Conservation (phyloP, 2,888 invertebrate genomes). For the Caenorhabditis macrosperma region DNA sequence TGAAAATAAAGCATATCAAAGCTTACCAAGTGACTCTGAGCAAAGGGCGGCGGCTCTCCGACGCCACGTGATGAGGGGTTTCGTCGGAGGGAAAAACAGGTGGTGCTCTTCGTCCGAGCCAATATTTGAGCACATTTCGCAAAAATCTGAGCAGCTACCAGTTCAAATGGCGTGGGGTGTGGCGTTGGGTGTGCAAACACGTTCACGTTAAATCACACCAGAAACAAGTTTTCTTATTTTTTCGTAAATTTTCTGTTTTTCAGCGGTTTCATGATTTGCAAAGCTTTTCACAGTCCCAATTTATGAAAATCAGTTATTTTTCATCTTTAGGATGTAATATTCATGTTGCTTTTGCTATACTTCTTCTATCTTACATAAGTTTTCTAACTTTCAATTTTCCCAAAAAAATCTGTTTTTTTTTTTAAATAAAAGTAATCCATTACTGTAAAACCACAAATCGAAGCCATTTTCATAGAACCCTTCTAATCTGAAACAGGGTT, state of each 20-base stretch:
- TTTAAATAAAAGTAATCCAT: too few species aligned
- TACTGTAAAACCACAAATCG: too few species aligned
- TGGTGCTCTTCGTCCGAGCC: constrained; percentile 25
- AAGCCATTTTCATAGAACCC: too few species aligned
- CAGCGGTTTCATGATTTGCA: not conserved
- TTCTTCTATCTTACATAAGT: too few species aligned
- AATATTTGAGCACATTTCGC: constrained; percentile 29
- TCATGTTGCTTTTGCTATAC: too few species aligned
- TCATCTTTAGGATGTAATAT: too few species aligned
- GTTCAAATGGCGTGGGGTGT: constrained; percentile 13
- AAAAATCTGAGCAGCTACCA: not conserved
- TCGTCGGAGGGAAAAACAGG: constrained; percentile 21
- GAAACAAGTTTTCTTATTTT: not conserved
- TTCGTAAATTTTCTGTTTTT: not conserved
- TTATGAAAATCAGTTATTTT: not conserved
- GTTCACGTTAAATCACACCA: constrained; percentile 8
- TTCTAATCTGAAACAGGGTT: too few species aligned
- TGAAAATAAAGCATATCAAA: not conserved
- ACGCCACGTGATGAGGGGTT: constrained; percentile 26
- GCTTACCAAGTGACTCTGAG: too few species aligned
- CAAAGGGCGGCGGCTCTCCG: not conserved
- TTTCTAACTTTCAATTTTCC: too few species aligned
- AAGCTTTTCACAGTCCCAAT: too few species aligned
- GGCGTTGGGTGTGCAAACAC: constrained; percentile 23
- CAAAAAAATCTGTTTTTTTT: too few species aligned